These are phyloP conservation scores for Macrobrachium nipponense DNA, from an alignment of 1,140 invertebrate species.

Conservation along the genomic window DNA sequence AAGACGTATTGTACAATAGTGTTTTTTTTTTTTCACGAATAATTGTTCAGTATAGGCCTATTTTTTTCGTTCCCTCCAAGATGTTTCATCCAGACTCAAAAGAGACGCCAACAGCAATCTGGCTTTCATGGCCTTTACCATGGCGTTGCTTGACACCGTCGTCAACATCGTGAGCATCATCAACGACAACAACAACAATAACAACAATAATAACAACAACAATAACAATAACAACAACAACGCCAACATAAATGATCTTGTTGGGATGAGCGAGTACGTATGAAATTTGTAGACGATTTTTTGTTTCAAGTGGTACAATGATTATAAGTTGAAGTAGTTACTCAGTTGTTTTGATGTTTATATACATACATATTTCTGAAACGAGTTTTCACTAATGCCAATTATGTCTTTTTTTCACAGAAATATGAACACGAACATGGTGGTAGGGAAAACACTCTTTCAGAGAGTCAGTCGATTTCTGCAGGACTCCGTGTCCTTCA, in stretches of 20 bases:
- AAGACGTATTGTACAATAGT: no score
- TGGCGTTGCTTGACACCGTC: slow-evolving; percentile 56
- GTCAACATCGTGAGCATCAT: slow-evolving; percentile 55
- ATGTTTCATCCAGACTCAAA: not conserved
- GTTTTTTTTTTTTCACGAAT: no score
- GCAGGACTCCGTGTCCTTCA: not conserved
- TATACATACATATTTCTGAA: no score
- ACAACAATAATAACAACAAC: slow-evolving; percentile 63
- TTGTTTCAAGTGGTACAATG: no score
- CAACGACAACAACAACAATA: slow-evolving; percentile 63
- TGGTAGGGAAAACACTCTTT: slow-evolving; percentile 15
- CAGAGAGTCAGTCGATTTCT: slow-evolving; percentile 17
- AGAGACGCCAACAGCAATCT: slow-evolving; percentile 58
- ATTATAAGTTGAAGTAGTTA: no score
- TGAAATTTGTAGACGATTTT: not conserved
- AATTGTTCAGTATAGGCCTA: not conserved
- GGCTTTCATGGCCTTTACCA: slow-evolving; percentile 57
- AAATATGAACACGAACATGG: slow-evolving; percentile 48
- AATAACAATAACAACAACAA: slow-evolving; percentile 63
- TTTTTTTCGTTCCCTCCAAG: no score
- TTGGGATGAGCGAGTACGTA: slow-evolving; percentile 57
- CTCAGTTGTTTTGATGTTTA: no score
- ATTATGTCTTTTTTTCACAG: not conserved
- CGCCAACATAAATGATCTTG: slow-evolving; percentile 46
- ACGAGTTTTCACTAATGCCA: slow-evolving; percentile 4